A percentile compares a stretch with the other conserved stretches of the same genome.
Conservation (phyloP, 2,888 invertebrate species). For the Microplitis manilae region DNA sequence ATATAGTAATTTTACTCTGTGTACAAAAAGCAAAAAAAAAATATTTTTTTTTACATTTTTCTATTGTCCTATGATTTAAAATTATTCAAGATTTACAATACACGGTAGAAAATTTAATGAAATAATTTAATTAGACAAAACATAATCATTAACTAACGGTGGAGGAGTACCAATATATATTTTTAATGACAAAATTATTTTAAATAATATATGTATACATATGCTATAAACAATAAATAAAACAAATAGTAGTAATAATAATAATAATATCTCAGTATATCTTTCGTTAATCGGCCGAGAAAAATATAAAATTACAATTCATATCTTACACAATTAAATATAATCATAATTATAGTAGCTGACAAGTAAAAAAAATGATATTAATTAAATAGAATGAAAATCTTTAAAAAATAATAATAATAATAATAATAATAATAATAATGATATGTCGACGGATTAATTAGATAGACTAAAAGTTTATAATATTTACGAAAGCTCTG, state of each 20-base stretch:
- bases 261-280: conserved; percentile 52
- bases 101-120: neutral
- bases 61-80: conserved; percentile 23
- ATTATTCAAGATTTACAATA: neutral
- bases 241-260: too few species aligned
- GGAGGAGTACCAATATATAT: conserved; percentile 16
- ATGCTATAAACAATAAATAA: too few species aligned
- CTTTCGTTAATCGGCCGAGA: conserved; percentile 65
- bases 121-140: neutral
- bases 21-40: neutral
- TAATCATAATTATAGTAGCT: neutral
- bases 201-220: neutral
- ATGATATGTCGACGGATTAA: conserved; percentile 31
- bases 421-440: conserved; percentile 18
- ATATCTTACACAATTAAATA: conserved; percentile 42
- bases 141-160: conserved; percentile 4
- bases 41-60: neutral
- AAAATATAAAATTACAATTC: conserved; percentile 49
- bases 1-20: neutral
- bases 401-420: too few species aligned
- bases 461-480: conserved; percentile 38
- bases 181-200: conserved; percentile 10
- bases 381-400: too few species aligned
- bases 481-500: conserved; percentile 49
- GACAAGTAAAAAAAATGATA: too few species aligned